Conservation (phyloP, 2,113 vertebrate genomes). For the Haplochromis vanheusdeni region DNA sequence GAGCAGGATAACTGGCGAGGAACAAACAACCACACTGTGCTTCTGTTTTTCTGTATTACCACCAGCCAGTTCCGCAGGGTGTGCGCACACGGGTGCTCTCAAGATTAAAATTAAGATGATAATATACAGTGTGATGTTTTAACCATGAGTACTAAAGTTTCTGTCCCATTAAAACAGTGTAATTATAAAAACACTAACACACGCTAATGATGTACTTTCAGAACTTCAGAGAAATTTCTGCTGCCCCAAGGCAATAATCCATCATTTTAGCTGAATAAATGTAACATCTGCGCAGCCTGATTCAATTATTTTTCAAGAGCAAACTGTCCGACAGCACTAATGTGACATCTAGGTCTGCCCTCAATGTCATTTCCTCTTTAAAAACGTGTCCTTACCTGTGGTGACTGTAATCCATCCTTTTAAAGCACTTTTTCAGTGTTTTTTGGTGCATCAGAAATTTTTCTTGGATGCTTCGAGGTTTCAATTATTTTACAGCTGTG, state of each 20-base stretch:
- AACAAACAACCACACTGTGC: accelerated
- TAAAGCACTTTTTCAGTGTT: neutral
- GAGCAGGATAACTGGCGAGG: neutral
- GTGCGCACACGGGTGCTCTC: accelerated
- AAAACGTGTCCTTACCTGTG: accelerated
- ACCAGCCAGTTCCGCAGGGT: neutral
- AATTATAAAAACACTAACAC: neutral
- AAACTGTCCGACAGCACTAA: neutral
- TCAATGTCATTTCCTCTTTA: neutral
- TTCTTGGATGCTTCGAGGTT: neutral
- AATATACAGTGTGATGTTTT: neutral
- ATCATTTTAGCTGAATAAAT: neutral
- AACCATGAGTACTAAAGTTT: neutral
- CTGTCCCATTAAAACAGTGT: neutral
- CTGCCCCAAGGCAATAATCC: neutral
- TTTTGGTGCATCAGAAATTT: accelerated
- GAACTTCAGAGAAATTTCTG: neutral
- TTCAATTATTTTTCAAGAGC: neutral
- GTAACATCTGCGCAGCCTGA: neutral
- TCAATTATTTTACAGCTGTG: neutral
- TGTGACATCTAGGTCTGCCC: neutral
- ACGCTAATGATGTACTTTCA: neutral
- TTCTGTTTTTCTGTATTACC: neutral
- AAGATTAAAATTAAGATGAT: neutral
- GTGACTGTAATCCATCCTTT: accelerated